Percentiles rank a stretch among this genome's conserved stretches.
phyloP scores from a whole-genome alignment of 2,888 invertebrate species.

The Daptonema setosum region DNA sequence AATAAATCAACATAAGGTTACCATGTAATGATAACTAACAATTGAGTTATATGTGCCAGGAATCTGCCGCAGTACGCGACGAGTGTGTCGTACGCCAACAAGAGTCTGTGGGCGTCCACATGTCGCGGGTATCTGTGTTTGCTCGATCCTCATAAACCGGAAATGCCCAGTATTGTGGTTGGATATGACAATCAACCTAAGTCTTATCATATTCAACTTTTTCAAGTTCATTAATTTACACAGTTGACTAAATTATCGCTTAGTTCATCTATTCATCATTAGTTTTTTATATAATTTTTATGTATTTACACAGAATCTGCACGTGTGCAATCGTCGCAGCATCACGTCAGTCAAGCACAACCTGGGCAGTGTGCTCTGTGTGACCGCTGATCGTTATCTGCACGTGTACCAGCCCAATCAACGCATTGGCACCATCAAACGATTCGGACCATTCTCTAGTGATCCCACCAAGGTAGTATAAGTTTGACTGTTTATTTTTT shows the following conservation, averaged over 20 bases:
- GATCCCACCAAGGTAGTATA: conserved; percentile 1
- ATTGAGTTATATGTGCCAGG: too few species aligned
- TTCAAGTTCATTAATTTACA: too few species aligned
- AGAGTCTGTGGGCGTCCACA: neutral
- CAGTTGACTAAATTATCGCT: too few species aligned
- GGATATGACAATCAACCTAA: too few species aligned
- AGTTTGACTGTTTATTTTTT: too few species aligned
- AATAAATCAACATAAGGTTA: too few species aligned
- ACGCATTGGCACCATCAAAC: neutral
- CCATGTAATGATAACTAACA: too few species aligned
- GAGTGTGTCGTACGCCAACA: conserved; percentile 1
- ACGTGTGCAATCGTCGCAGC: neutral
- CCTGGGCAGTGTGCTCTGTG: neutral
- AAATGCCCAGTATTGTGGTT: neutral
- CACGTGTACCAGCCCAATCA: neutral
- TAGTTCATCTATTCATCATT: too few species aligned
- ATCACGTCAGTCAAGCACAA: neutral
- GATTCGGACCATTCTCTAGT: neutral
- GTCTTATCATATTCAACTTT: too few species aligned
- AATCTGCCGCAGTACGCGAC: neutral
- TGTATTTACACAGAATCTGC: too few species aligned
- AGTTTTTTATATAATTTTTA: too few species aligned
- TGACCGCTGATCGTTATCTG: conserved; percentile 1
- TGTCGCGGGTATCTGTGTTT: neutral
- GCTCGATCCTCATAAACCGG: neutral